Evolutionary conservation across 2,797 vertebrate genomes (phyloP).

Genomic region (Cephalopachus bancanus): DNA sequence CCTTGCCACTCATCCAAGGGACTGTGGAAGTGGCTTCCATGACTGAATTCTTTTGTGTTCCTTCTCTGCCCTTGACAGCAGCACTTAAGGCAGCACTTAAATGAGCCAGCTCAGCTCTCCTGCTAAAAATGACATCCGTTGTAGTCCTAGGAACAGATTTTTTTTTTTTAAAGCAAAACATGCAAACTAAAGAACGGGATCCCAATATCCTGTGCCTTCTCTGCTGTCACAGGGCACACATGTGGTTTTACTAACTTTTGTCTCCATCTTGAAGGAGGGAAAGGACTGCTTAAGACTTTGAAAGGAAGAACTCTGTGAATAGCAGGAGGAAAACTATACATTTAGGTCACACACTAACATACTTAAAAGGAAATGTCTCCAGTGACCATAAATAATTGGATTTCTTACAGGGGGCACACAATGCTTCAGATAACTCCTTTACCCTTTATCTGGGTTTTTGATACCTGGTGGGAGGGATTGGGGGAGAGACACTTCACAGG

Average conservation of each 20-base stretch:
- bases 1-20: too few relatives aligned
- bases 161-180: neutral
- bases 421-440: conserved; percentile 71
- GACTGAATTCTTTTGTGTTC: neutral
- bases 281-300: neutral
- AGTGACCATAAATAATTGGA: conserved; percentile 82
- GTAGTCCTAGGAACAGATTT: neutral
- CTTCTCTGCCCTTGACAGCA: neutral
- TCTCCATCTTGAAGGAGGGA: neutral
- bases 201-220: neutral
- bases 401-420: conserved; percentile 73
- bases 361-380: conserved; percentile 67
- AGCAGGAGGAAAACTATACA: conserved; percentile 47
- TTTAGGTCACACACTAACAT: conserved; percentile 74
- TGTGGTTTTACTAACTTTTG: neutral
- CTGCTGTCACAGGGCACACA: neutral
- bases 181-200: neutral
- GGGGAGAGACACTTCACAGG: conserved; percentile 46
- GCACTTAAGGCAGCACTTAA: neutral
- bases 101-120: neutral
- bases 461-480: conserved; percentile 63
- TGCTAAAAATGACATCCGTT: neutral
- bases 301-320: neutral
- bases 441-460: conserved; percentile 72
- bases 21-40: neutral